Evolutionary conservation across 2,113 vertebrate genomes (phyloP).

Genomic region (Tachysurus fulvidraco): DNA sequence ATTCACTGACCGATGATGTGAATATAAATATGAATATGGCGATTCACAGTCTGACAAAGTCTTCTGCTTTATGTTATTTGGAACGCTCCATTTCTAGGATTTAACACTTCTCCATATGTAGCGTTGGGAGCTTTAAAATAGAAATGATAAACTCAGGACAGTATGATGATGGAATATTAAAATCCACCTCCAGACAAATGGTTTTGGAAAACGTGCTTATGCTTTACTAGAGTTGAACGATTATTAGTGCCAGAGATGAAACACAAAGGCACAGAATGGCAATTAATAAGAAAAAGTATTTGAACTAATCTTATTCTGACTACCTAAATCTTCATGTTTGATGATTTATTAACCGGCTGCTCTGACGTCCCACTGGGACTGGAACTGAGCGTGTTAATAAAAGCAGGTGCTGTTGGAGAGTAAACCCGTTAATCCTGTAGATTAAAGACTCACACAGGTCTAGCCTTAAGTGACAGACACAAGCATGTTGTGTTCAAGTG

Average conservation of each 20-base stretch:
- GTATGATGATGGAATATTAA: background rate
- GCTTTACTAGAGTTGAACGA: conserved; percentile 2
- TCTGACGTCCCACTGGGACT: background rate
- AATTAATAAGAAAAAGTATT: conserved; percentile 14
- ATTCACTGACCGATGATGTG: too few relatives aligned
- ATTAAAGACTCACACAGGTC: background rate
- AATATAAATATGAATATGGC: too few relatives aligned
- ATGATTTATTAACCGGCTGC: background rate
- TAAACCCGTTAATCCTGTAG: background rate
- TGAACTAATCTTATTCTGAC: background rate
- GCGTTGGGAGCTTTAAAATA: background rate
- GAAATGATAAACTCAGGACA: background rate
- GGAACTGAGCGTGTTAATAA: background rate
- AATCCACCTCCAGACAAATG: conserved; percentile 4
- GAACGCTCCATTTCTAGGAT: background rate
- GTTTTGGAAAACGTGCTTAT: background rate
- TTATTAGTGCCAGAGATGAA: background rate
- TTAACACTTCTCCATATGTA: background rate
- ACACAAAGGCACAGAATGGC: background rate
- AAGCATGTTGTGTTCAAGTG: background rate
- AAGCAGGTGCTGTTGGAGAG: conserved; percentile 9
- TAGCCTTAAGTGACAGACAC: background rate
- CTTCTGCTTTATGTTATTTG: background rate
- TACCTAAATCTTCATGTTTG: background rate
- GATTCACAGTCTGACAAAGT: too few relatives aligned